Base-by-base conservation (phyloP, 2,797 vertebrate species). In the Halcyon badia region DNA sequence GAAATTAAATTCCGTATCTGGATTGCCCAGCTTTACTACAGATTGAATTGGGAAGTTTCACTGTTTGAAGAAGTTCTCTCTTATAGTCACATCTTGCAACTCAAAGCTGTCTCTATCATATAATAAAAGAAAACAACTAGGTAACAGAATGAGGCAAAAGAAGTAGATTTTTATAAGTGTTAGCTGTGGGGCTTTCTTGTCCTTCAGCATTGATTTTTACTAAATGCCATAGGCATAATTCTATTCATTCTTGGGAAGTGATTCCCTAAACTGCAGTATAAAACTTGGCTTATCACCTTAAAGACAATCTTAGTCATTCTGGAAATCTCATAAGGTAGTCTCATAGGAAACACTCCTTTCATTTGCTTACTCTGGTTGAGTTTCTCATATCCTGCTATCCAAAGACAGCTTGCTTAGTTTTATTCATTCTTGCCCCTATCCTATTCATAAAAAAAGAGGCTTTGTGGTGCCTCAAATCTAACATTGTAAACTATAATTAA, bases 201-300 rank as follows among this genome's bases (percentile, higher is more conserved):
- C 82, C 88, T 97, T 97, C 94, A 84, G 83, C 95, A 94, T 61
- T 95, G 90, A 96, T 96, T 97, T 95, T 78, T 69, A 76, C 92
- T 90, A 84, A 83, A 91, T 94, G 79, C 92, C 64, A 92, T 31
- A 28, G 68, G 91, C 87, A 22, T 89, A 94, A 87, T 95, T 96
- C 95, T 96, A 48, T 96, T 92, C 91, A 58, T 95, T 87, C 92
- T 51, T 94, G 82, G 88, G 87, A 96, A 97, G 72, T 42, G 61
- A 94, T 91, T 94, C 77, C 89, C 96, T 92, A 84, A 96, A 92
- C 94, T 81, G 73, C 78, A 89, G 62, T 91, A 80, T 89, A 54
- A 93, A 96, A 87, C 79, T 81, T 92, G 86, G 82, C 69, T 95
- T 97, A 96, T 94, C 84, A 86, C 88, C 94, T 94, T 94, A 94